Conservation (phyloP, 2,797 vertebrate genomes). For the Eupleurogrammus muticus region DNA sequence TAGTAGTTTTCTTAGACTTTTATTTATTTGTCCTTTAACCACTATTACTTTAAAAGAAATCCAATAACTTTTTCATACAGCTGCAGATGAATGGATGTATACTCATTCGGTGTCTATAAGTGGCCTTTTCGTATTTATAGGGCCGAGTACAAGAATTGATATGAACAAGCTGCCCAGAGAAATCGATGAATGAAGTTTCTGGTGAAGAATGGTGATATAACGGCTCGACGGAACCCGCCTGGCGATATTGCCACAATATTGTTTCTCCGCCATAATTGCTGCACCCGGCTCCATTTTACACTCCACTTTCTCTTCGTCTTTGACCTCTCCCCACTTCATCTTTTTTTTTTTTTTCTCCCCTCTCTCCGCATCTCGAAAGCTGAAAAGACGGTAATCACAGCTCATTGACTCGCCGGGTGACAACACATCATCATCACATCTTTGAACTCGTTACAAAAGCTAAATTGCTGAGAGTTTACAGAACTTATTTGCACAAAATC, state of each 20-base stretch:
- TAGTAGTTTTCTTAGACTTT: neutral
- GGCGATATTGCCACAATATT: slow-evolving; percentile 49
- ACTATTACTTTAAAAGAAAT: neutral
- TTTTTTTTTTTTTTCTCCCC: neutral
- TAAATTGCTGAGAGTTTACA: neutral
- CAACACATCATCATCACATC: slow-evolving; percentile 26
- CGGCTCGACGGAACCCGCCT: slow-evolving; percentile 26
- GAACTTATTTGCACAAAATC: neutral
- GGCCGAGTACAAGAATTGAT: slow-evolving; percentile 35
- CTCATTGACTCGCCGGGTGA: slow-evolving; percentile 29
- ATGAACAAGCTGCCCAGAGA: slow-evolving; percentile 48
- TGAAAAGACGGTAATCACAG: slow-evolving; percentile 35
- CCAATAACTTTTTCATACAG: neutral
- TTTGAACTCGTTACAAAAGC: slow-evolving; percentile 24
- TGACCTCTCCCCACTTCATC: slow-evolving; percentile 6
- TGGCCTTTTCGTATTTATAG: slow-evolving; percentile 39
- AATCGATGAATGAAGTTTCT: slow-evolving; percentile 62
- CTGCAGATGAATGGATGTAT: too few relatives aligned
- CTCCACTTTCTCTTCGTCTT: slow-evolving; percentile 43
- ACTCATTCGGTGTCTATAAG: slow-evolving; percentile 18
- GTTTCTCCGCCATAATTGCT: slow-evolving; percentile 60
- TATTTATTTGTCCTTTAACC: neutral
- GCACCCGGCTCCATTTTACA: slow-evolving; percentile 57
- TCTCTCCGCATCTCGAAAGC: slow-evolving; percentile 6
- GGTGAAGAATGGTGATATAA: slow-evolving; percentile 51